Conservation (phyloP, 2,888 invertebrate genomes). For the Acanthacorydalis orientalis region DNA sequence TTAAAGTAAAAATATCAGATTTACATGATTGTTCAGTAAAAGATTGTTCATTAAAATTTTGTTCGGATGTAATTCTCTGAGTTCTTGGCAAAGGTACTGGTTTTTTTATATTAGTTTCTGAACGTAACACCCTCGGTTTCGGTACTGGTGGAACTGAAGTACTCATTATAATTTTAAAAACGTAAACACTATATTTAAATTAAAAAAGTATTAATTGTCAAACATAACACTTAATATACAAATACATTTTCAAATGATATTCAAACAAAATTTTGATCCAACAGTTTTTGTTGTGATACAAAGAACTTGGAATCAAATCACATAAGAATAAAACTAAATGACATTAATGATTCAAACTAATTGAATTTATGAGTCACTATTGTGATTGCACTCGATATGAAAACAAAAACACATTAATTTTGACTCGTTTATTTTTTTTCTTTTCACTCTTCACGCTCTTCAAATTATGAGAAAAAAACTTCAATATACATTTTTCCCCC, state of each 20-base stretch:
- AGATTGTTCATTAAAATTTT: background rate
- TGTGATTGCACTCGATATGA: background rate
- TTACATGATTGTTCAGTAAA: no score
- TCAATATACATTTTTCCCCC: no score
- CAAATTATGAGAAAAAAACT: no score
- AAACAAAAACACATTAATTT: no score
- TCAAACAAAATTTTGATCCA: no score
- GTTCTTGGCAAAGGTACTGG: slow-evolving; percentile 5
- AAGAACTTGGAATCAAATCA: background rate
- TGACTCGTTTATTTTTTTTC: no score
- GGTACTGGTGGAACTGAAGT: slow-evolving; percentile 1
- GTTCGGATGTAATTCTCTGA: background rate
- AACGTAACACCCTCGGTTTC: slow-evolving; percentile 1
- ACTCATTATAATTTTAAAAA: no score
- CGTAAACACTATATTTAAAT: background rate
- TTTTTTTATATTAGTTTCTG: background rate
- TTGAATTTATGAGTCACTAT: background rate
- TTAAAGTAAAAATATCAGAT: background rate
- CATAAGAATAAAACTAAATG: background rate
- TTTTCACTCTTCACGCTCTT: no score
- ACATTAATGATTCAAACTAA: background rate
- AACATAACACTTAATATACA: no score
- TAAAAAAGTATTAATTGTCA: background rate
- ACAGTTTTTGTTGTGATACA: no score
- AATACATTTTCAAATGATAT: no score